Percentiles rank a stretch among this genome's conserved stretches.
phyloP scores from a whole-genome alignment of 2,797 vertebrate genomes.

The Aselliscus stoliczkanus region DNA sequence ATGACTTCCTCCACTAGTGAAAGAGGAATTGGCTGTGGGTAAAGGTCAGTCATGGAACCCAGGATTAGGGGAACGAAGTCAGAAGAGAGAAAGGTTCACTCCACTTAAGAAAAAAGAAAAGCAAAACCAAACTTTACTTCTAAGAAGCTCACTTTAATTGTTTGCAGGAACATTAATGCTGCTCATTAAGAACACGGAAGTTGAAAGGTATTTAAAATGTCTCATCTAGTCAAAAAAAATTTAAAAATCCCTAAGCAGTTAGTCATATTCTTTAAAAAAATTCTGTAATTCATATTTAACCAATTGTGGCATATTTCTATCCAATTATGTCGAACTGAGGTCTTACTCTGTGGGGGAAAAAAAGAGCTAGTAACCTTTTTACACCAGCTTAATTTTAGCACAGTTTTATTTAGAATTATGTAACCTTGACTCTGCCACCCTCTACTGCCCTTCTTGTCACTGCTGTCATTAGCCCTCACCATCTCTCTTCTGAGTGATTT shows the following conservation, averaged over 20 bases:
- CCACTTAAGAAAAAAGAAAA: neutral
- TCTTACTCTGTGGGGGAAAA: slow-evolving; percentile 40
- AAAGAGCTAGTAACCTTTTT: slow-evolving; percentile 44
- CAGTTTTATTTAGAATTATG: slow-evolving; percentile 35
- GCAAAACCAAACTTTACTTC: neutral
- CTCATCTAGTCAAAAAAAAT: slow-evolving; percentile 47
- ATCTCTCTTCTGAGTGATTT: neutral
- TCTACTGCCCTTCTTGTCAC: neutral
- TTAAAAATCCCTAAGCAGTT: slow-evolving; percentile 23
- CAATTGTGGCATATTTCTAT: slow-evolving; percentile 64
- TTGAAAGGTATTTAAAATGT: slow-evolving; percentile 50
- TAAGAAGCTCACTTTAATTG: neutral
- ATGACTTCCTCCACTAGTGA: neutral
- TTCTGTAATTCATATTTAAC: slow-evolving; percentile 61
- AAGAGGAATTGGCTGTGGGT: neutral
- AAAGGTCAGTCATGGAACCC: neutral
- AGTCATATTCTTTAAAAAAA: slow-evolving; percentile 14
- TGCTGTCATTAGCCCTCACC: neutral
- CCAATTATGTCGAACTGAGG: slow-evolving; percentile 48
- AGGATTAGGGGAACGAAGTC: neutral
- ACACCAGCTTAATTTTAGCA: slow-evolving; percentile 58
- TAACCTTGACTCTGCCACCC: slow-evolving; percentile 37
- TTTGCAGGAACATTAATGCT: neutral
- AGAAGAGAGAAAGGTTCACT: neutral
- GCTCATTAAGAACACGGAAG: slow-evolving; percentile 14